These are phyloP conservation scores for Orcinus orca DNA, from an alignment of 2,113 vertebrate genomes.

Conservation along the genomic window DNA sequence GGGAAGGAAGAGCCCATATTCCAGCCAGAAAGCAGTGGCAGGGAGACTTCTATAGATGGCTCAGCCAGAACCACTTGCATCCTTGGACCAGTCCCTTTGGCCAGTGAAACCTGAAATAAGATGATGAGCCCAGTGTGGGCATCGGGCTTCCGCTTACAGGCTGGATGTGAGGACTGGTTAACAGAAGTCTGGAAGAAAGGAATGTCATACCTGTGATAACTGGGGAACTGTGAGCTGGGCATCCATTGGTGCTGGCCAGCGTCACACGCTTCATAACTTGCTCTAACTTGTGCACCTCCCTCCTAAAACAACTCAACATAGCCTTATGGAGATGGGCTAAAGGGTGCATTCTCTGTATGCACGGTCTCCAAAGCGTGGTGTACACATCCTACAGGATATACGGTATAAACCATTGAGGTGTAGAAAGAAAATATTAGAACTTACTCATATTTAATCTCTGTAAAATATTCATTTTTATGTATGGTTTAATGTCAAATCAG, in stretches of 20 bases:
- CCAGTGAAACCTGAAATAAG: background rate
- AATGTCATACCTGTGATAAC: background rate
- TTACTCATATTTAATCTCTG: constrained; percentile 54
- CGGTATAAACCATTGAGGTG: background rate
- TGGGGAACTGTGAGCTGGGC: background rate
- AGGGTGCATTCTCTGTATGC: background rate
- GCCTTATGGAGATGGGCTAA: background rate
- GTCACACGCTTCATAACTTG: background rate
- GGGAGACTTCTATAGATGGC: background rate
- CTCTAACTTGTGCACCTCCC: background rate
- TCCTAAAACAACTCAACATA: background rate
- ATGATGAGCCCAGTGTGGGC: background rate
- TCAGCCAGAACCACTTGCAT: too few relatives aligned
- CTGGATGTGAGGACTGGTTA: background rate
- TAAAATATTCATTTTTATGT: constrained; percentile 53
- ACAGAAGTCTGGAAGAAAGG: background rate
- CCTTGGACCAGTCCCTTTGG: background rate
- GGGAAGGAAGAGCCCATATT: background rate
- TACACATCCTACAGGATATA: too few relatives aligned
- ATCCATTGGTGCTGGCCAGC: background rate
- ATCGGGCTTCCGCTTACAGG: background rate
- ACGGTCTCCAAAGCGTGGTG: background rate
- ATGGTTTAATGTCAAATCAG: constrained; percentile 37
- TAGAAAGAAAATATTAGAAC: background rate
- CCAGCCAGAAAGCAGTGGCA: background rate